These are phyloP conservation scores for Bergia sp. DNA, from an alignment of 92 coral and sea anemone genomes.

Conservation along the genomic window DNA sequence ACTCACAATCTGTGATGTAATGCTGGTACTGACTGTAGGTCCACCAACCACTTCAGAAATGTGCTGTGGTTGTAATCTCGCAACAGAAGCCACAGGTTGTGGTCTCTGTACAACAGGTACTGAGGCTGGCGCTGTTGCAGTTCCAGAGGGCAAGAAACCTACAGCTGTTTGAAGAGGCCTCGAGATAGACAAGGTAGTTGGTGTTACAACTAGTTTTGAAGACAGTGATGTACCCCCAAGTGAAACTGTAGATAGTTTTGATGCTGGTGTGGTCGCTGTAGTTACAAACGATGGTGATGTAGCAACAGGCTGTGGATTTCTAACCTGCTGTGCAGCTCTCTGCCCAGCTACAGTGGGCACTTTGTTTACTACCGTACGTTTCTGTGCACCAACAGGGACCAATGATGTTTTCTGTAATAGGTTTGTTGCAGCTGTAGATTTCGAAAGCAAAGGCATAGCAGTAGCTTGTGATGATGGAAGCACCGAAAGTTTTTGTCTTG, in stretches of 20 bases:
- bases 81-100: neutral
- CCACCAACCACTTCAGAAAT: neutral
- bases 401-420: neutral
- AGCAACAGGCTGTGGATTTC: neutral
- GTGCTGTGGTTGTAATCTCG: conserved; percentile 7
- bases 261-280: neutral
- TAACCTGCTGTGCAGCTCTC: neutral
- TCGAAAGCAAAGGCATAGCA: neutral
- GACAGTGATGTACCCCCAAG: neutral
- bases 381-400: neutral
- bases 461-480: neutral
- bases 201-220: neutral
- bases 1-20: neutral
- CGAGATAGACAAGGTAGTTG: neutral
- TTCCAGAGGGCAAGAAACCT: neutral
- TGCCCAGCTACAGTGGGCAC: neutral
- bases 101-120: neutral
- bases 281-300: neutral
- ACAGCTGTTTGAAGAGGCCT: neutral
- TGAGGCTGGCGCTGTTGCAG: conserved; percentile 5
- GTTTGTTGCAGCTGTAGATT: neutral
- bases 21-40: neutral
- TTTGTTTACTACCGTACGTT: neutral
- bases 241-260: neutral
- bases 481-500: neutral